Conservation (phyloP, 2,113 vertebrate species). For the Coturnix japonica region DNA sequence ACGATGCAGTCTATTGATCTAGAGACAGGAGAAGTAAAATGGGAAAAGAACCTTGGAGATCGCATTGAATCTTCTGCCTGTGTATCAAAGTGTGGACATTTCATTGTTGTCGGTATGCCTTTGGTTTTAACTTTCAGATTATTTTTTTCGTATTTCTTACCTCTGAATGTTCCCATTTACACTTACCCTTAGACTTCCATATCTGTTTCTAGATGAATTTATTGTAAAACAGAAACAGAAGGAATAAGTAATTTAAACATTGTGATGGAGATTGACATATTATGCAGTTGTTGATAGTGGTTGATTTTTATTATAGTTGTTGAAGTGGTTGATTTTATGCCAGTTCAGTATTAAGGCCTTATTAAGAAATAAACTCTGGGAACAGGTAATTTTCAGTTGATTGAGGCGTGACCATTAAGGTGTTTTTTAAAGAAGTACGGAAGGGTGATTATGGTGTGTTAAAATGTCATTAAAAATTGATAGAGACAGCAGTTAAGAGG, state of each 20-base stretch:
- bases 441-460: not conserved
- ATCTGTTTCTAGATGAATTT: not conserved
- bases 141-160: not conserved
- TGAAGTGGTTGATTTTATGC: not conserved
- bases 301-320: too few species aligned
- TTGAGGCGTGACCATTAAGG: not conserved
- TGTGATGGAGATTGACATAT: not conserved
- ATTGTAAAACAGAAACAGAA: not conserved
- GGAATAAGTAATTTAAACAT: not conserved
- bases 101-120: conserved; percentile 87
- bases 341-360: not conserved
- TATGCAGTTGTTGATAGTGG: not conserved
- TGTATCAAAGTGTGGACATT: conserved; percentile 85
- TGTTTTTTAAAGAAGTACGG: not conserved
- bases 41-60: conserved; percentile 90
- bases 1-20: conserved; percentile 88
- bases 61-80: conserved; percentile 93
- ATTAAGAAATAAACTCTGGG: not conserved
- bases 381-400: not conserved
- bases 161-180: not conserved
- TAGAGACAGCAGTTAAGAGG: not conserved
- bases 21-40: conserved; percentile 82
- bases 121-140: not conserved
- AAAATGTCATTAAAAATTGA: not conserved
- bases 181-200: not conserved